Evolutionary conservation across 2,797 vertebrate genomes (phyloP).

Genomic region (Sorex maritimensis): DNA sequence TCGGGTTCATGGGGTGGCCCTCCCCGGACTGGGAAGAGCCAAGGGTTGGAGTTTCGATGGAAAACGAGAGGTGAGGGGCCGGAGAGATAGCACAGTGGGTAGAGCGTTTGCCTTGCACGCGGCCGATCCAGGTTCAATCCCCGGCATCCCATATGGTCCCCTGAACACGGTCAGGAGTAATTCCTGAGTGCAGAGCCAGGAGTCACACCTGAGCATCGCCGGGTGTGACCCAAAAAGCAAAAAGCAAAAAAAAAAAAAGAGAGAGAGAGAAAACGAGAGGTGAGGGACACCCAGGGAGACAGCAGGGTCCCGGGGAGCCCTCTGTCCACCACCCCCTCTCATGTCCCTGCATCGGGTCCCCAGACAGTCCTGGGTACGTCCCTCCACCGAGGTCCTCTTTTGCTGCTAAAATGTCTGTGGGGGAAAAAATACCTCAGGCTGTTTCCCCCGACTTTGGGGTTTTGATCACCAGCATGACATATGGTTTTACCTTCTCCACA

Average conservation of each 20-base stretch:
- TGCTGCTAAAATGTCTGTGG: background rate
- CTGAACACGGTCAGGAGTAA: too few relatives aligned
- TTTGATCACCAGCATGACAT: background rate
- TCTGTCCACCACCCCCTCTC: background rate
- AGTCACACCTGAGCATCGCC: too few relatives aligned
- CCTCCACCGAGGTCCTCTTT: background rate
- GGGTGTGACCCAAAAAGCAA: too few relatives aligned
- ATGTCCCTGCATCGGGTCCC: too few relatives aligned
- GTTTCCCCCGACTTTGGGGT: slow-evolving; percentile 4
- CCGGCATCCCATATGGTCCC: too few relatives aligned
- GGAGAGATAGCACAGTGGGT: background rate
- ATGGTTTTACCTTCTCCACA: too few relatives aligned
- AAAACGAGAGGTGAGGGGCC: slow-evolving; percentile 84
- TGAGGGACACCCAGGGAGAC: slow-evolving; percentile 35
- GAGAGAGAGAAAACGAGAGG: slow-evolving; percentile 85
- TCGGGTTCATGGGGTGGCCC: slow-evolving; percentile 84
- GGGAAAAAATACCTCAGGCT: background rate
- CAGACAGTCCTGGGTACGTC: background rate
- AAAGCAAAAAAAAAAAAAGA: too few relatives aligned
- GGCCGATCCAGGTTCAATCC: too few relatives aligned
- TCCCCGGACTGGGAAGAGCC: slow-evolving; percentile 88
- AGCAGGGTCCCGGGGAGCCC: background rate
- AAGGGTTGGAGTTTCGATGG: slow-evolving; percentile 89
- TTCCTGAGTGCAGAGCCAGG: too few relatives aligned
- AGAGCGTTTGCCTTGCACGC: too few relatives aligned